Conservation (phyloP, 1,140 invertebrate species). For the Atta colombica region DNA sequence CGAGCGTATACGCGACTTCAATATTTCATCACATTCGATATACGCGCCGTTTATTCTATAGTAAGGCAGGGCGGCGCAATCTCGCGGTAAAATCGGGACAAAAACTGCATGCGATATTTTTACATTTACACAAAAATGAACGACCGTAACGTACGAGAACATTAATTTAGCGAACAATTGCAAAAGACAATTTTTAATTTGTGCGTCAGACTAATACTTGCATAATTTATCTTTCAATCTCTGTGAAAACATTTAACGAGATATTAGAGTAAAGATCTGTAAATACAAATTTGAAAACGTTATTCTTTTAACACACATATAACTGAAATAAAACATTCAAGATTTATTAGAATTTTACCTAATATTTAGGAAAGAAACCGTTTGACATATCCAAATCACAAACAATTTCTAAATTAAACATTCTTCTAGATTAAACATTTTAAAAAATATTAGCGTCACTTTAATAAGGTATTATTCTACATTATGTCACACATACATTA, state of each 20-base stretch:
- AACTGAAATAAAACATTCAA: neutral
- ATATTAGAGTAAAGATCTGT: neutral
- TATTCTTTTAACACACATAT: neutral
- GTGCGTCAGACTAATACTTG: neutral
- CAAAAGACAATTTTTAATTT: neutral
- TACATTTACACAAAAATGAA: neutral
- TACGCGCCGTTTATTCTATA: neutral
- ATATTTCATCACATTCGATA: constrained; percentile 28
- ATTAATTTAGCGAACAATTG: neutral
- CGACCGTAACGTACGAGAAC: neutral
- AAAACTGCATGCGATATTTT: neutral
- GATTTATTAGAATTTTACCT: neutral
- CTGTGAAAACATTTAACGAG: neutral
- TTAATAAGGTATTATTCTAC: neutral
- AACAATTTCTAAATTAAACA: neutral
- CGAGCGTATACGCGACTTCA: constrained; percentile 4
- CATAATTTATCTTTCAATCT: neutral
- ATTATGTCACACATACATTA: neutral
- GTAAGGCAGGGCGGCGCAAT: neutral
- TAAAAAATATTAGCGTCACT: neutral
- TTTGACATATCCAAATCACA: neutral
- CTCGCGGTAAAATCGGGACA: neutral
- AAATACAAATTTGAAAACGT: neutral
- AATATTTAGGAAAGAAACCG: neutral
- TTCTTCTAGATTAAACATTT: neutral